Evolutionary conservation across 2,888 invertebrate genomes (phyloP).

Genomic region (Ophonus ardosiacus): DNA sequence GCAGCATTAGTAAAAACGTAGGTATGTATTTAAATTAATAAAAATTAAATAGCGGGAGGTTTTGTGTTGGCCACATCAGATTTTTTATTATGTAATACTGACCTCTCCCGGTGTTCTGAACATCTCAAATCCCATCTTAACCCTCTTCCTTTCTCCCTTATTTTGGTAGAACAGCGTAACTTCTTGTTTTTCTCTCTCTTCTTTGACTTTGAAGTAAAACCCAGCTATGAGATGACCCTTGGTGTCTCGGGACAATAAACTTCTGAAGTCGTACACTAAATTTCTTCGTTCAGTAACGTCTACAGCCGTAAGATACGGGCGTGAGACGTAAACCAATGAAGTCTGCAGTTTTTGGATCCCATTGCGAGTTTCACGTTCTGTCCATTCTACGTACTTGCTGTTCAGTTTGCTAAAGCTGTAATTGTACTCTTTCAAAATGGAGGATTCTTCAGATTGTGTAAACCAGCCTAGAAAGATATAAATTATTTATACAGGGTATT

Average conservation of each 20-base stretch:
- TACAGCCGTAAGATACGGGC: constrained; percentile 88
- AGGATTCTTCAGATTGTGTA: constrained; percentile 86
- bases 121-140: constrained; percentile 86
- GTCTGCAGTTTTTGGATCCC: constrained; percentile 77
- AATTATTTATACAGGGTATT: too few species aligned
- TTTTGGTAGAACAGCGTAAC: constrained; percentile 90
- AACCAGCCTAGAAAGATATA: constrained; percentile 83
- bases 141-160: constrained; percentile 81
- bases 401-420: constrained; percentile 85
- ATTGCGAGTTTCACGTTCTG: constrained; percentile 85
- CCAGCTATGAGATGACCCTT: constrained; percentile 91
- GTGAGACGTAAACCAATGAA: constrained; percentile 88
- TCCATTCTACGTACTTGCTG: constrained; percentile 90
- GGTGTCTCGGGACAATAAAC: constrained; percentile 88
- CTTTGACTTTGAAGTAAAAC: constrained; percentile 88
- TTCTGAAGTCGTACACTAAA: constrained; percentile 90
- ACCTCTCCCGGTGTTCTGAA: constrained; percentile 81
- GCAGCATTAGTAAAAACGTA: too few species aligned
- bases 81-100: constrained; percentile 66
- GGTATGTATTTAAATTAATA: too few species aligned
- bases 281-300: constrained; percentile 94
- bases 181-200: constrained; percentile 76
- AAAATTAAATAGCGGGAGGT: too few species aligned
- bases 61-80: too few species aligned
- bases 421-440: constrained; percentile 89